These are phyloP conservation scores for Pocillopora verrucosa DNA, from an alignment of 64 coral and sea anemone genomes.

Conservation along the genomic window DNA sequence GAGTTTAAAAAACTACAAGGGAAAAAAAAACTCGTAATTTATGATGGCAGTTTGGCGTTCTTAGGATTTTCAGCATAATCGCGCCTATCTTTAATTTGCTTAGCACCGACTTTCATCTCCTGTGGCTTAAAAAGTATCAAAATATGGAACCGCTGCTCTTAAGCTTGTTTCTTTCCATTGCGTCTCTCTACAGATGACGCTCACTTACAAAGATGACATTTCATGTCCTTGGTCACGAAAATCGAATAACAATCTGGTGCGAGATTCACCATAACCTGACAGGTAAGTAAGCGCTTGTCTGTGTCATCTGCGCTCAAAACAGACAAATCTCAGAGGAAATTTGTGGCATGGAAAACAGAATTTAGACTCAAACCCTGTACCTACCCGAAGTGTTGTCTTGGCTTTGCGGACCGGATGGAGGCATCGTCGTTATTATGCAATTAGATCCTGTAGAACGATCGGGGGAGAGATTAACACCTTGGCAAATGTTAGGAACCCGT, in stretches of 20 bases:
- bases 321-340: neutral
- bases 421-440: constrained; percentile 45
- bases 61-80: neutral
- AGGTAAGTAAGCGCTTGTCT: neutral
- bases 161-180: constrained; percentile 3
- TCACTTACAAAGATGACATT: constrained; percentile 27
- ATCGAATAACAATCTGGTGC: neutral
- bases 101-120: neutral
- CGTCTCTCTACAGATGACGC: constrained; percentile 25
- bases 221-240: constrained; percentile 35
- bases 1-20: neutral
- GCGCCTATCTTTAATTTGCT: neutral
- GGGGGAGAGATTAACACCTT: constrained; percentile 75
- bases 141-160: neutral
- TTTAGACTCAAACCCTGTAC: neutral
- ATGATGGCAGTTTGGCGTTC: neutral
- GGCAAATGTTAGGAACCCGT: constrained; percentile 77
- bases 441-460: constrained; percentile 44
- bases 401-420: constrained; percentile 35
- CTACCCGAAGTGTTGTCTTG: constrained; percentile 47
- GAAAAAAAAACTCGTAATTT: neutral
- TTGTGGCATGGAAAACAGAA: neutral
- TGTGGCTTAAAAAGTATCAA: neutral
- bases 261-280: neutral
- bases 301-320: neutral